Conservation (phyloP, 2,888 invertebrate species). For the Polietes domitor region DNA sequence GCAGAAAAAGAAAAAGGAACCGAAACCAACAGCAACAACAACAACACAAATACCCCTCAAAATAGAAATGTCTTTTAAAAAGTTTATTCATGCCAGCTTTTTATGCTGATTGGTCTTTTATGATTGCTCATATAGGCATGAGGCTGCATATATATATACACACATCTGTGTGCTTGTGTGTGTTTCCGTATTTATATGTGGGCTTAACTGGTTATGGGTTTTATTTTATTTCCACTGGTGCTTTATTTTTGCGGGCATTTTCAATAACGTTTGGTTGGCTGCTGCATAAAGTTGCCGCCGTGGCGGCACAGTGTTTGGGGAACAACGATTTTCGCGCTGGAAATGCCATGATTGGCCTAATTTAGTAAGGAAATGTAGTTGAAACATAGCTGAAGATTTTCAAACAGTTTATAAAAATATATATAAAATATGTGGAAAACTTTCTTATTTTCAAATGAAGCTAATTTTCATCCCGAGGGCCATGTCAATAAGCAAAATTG, state of each 20-base stretch:
- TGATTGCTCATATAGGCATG: conserved; percentile 36
- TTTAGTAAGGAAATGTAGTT: too few relatives aligned
- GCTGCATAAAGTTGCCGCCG: conserved; percentile 23
- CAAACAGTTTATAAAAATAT: too few relatives aligned
- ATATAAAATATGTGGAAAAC: too few relatives aligned
- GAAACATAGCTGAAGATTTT: too few relatives aligned
- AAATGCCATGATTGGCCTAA: too few relatives aligned
- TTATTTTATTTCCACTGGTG: conserved; percentile 46
- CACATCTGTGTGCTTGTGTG: not conserved
- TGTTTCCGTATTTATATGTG: conserved; percentile 34
- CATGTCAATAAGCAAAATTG: too few relatives aligned
- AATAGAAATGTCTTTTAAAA: conserved; percentile 60
- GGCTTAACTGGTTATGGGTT: conserved; percentile 47
- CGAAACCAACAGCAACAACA: not conserved
- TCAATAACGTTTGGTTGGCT: conserved; percentile 30
- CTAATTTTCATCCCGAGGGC: too few relatives aligned
- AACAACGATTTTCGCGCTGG: too few relatives aligned
- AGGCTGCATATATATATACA: not conserved
- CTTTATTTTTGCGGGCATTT: conserved; percentile 8
- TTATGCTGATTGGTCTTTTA: conserved; percentile 62
- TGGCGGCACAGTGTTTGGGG: not conserved
- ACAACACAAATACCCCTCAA: conserved; percentile 13
- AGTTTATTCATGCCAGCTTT: conserved; percentile 59
- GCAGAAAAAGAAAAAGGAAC: not conserved
- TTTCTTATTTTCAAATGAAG: too few relatives aligned